phyloP scores from a whole-genome alignment of 2,888 invertebrate genomes.

The Pristionchus mayeri region DNA sequence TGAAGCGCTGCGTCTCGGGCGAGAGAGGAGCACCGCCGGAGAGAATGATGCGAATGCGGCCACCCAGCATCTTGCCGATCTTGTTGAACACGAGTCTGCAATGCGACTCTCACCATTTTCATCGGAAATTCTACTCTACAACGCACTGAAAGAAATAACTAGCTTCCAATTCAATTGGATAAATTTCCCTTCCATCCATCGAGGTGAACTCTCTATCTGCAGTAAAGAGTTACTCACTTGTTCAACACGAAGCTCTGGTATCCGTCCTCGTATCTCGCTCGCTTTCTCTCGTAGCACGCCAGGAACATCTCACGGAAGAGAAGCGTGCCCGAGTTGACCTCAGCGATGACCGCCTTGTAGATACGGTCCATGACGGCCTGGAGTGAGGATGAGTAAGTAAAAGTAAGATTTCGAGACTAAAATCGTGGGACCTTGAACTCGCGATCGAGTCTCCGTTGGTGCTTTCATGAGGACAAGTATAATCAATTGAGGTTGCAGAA shows the following conservation, averaged over 20 bases:
- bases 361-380: slow-evolving; percentile 96
- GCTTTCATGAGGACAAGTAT: no score
- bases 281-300: slow-evolving; percentile 94
- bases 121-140: not conserved
- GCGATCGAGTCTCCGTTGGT: no score
- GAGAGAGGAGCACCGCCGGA: slow-evolving; percentile 95
- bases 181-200: no score
- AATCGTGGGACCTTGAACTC: no score
- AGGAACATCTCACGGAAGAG: slow-evolving; percentile 85
- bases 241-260: slow-evolving; percentile 79
- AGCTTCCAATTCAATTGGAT: no score
- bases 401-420: no score
- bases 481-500: no score
- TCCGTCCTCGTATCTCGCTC: slow-evolving; percentile 85
- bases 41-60: slow-evolving; percentile 89
- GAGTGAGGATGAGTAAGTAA: no score
- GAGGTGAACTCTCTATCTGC: no score
- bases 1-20: slow-evolving; percentile 94
- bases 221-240: slow-evolving; percentile 76
- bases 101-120: not conserved
- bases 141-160: no score
- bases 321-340: slow-evolving; percentile 83
- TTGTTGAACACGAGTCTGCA: slow-evolving; percentile 82
- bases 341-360: slow-evolving; percentile 87
- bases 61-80: slow-evolving; percentile 87